phyloP scores from a whole-genome alignment of 2,888 invertebrate genomes.

The Melanostoma scalare region DNA sequence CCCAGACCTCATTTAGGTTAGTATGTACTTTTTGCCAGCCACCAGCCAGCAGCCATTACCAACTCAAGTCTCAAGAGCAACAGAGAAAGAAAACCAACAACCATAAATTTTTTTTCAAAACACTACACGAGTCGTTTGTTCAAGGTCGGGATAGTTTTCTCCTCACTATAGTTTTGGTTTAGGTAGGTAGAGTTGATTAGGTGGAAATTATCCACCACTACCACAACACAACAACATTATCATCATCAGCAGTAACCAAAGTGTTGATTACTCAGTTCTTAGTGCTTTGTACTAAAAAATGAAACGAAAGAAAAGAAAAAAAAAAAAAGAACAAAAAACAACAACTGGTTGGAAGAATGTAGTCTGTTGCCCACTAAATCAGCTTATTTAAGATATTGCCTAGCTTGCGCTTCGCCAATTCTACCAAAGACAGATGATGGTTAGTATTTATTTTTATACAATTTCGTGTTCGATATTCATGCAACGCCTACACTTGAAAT shows the following conservation, averaged over 20 bases:
- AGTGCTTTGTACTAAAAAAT: constrained; percentile 31
- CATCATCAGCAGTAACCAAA: constrained; percentile 35
- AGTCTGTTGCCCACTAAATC: constrained; percentile 29
- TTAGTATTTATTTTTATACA: no score
- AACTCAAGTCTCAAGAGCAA: neutral
- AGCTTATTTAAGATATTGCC: constrained; percentile 2
- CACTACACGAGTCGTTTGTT: constrained; percentile 42
- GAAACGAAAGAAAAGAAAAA: no score
- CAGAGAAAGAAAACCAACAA: constrained; percentile 16
- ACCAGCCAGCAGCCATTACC: neutral
- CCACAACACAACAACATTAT: constrained; percentile 17
- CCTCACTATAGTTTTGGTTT: constrained; percentile 12
- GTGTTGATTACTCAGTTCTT: constrained; percentile 65
- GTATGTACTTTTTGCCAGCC: constrained; percentile 21
- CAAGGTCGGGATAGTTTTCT: constrained; percentile 65
- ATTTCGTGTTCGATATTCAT: no score
- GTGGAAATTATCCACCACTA: constrained; percentile 12
- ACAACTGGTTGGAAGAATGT: constrained; percentile 56
- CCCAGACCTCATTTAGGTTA: constrained; percentile 26
- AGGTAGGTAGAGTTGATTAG: constrained; percentile 17
- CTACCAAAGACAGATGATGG: constrained; percentile 19
- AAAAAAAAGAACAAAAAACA: constrained; percentile 8
- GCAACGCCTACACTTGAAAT: no score
- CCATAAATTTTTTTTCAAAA: neutral
- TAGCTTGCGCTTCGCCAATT: constrained; percentile 2